These are phyloP conservation scores for Neuroscelio doddi DNA, from an alignment of 2,888 invertebrate genomes.

Conservation along the genomic window DNA sequence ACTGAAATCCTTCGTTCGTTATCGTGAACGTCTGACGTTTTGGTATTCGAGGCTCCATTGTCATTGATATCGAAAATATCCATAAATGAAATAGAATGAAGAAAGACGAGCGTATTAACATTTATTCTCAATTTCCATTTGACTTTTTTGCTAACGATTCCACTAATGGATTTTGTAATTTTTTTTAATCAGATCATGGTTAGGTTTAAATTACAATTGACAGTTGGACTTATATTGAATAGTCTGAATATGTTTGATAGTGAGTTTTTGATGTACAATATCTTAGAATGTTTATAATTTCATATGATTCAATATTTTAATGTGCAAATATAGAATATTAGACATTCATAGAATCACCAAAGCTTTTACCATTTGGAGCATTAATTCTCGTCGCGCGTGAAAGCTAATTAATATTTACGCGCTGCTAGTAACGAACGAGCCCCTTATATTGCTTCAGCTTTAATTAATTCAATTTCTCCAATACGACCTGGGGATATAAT, in stretches of 20 bases:
- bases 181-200: too few relatives aligned
- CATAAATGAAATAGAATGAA: conserved; percentile 15
- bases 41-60: conserved; percentile 1
- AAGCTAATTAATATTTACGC: conserved; percentile 63
- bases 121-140: conserved; percentile 17
- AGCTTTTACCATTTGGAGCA: conserved; percentile 37
- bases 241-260: too few relatives aligned
- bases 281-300: too few relatives aligned
- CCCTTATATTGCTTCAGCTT: conserved; percentile 52
- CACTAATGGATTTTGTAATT: too few relatives aligned
- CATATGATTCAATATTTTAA: too few relatives aligned
- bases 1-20: conserved; percentile 39
- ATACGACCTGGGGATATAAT: conserved; percentile 43
- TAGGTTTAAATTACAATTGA: too few relatives aligned
- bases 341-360: conserved; percentile 34
- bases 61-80: not conserved
- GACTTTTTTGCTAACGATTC: not conserved
- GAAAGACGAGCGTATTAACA: conserved; percentile 16
- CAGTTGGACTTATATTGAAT: too few relatives aligned
- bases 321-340: not conserved
- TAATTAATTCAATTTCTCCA: conserved; percentile 59
- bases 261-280: too few relatives aligned
- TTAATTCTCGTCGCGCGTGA: conserved; percentile 52
- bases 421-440: conserved; percentile 53
- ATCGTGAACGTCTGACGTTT: conserved; percentile 34